Conservation (phyloP, 2,113 vertebrate genomes). For the Axis porcinus region DNA sequence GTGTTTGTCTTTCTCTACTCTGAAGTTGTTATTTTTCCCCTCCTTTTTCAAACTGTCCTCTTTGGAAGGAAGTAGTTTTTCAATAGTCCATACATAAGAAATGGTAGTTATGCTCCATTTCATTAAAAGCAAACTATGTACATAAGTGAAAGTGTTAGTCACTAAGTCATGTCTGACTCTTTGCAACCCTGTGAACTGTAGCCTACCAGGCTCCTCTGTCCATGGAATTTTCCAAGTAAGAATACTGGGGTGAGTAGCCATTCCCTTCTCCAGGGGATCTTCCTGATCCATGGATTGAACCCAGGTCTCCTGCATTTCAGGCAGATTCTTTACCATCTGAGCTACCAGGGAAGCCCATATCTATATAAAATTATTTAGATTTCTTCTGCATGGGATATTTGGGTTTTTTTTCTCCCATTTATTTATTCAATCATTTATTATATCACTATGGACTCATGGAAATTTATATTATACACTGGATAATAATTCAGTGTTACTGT, state of each 20-base stretch:
- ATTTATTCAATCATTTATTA: neutral
- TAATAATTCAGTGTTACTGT: neutral
- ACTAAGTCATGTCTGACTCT: neutral
- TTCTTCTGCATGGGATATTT: neutral
- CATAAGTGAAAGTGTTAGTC: neutral
- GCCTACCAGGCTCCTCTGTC: neutral
- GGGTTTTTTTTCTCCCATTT: neutral
- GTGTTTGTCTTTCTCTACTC: neutral
- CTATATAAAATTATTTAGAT: constrained; percentile 13
- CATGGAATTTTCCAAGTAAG: neutral
- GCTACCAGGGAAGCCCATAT: neutral
- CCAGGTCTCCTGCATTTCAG: neutral
- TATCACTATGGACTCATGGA: neutral
- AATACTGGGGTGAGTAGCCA: neutral
- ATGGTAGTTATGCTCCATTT: neutral
- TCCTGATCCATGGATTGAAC: neutral
- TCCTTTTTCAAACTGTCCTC: neutral
- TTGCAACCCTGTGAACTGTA: neutral
- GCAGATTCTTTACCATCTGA: neutral
- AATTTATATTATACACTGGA: neutral
- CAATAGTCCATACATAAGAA: neutral
- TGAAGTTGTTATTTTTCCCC: neutral
- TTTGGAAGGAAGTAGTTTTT: constrained; percentile 18
- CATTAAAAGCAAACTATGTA: neutral
- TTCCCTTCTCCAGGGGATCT: neutral